Evolutionary conservation across 2,113 vertebrate species (phyloP), one percentile per base, ranked within the genome.

Genomic region (Scomber scombrus): DNA sequence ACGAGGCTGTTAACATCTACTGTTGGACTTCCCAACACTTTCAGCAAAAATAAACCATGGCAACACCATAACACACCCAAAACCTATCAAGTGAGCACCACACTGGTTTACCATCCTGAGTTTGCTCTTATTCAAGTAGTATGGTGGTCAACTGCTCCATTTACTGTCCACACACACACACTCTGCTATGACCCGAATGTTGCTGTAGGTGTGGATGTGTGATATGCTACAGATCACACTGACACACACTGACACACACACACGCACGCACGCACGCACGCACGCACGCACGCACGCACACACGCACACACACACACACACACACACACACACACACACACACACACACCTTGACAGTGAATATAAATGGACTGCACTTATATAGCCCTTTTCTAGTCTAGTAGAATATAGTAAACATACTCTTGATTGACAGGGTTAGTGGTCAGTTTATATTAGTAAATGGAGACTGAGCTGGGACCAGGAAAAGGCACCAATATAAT

Each of bases 141-240:
- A 10, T 34, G 26, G 50, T 23, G 49, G 63, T 80, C 43, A 43
- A 40, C 51, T 78, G 54, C 67, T 78, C 61, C 16, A 80, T 71
- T 73, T 82, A 69, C 3, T 43, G 11, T 40, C 45, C 31, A n/a
- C 1, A 6, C 34, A 34, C 31, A 18, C 31, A 18, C 67, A 12
- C 15, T 15, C 40, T 49, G 70, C 64, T 61, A 55, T 60, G 19
- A 23, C 13, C 34, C 34, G 14, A 26, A 26, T 26, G 46, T 62
- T 52, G 11, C 16, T 83, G 77, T 54, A 68, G 21, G 55, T 73
- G 58, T 64, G 3, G 16, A 62, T 43, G 69, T 31, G 49, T 62
- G 52, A 34, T 64, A 54, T 69, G 54, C 64, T 45, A 43, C 54
- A 57, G 64, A 81, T 58, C 26, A 7, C 67, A 14, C 10, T 47